Conservation (phyloP, 2,888 invertebrate species). For the Tenthredo scrophulariae region DNA sequence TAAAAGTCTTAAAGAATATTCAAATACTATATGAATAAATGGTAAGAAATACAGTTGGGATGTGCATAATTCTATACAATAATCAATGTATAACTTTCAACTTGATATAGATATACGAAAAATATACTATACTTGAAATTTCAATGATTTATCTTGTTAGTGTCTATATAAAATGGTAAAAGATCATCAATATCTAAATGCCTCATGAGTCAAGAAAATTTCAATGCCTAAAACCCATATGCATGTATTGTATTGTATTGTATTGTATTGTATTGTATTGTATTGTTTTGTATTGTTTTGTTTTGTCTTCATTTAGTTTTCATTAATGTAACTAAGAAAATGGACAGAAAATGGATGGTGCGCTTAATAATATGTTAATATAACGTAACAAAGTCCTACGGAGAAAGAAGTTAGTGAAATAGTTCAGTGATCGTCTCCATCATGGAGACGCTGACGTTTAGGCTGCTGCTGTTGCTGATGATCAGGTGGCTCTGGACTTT, state of each 20-base stretch:
- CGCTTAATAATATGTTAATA: conserved; percentile 69
- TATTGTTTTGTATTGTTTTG: neutral
- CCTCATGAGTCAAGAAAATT: conserved; percentile 17
- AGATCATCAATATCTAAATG: neutral
- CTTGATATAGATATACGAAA: neutral
- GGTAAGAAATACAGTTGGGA: conserved; percentile 17
- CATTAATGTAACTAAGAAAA: conserved; percentile 8
- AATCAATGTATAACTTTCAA: neutral
- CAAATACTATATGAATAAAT: conserved; percentile 13
- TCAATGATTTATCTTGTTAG: neutral
- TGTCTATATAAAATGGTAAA: conserved; percentile 7
- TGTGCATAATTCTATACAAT: conserved; percentile 13
- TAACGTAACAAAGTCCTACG: conserved; percentile 74
- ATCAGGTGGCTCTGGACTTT: conserved; percentile 75
- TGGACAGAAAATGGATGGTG: conserved; percentile 64
- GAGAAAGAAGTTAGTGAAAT: conserved; percentile 64
- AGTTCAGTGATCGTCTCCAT: conserved; percentile 75
- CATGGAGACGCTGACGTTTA: conserved; percentile 76
- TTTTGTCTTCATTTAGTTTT: neutral
- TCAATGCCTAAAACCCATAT: conserved; percentile 12
- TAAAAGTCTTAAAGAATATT: conserved; percentile 4
- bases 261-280: neutral
- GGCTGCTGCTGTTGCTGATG: conserved; percentile 62
- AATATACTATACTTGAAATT: conserved; percentile 32
- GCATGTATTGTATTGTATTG: neutral